phyloP scores from a whole-genome alignment of 2,113 vertebrate genomes.

The Lethenteron camtschaticum region DNA sequence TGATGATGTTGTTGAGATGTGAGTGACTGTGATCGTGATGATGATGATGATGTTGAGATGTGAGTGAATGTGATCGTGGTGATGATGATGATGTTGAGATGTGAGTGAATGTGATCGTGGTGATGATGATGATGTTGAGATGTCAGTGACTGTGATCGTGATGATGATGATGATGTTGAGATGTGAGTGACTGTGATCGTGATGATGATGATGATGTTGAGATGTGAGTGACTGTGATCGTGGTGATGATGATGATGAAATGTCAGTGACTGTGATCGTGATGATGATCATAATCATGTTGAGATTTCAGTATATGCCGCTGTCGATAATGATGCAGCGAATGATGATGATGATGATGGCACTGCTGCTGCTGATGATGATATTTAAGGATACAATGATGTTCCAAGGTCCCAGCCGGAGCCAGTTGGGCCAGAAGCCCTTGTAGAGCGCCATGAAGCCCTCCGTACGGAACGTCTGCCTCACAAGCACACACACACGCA shows the following conservation, averaged over 20 bases:
- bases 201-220: neutral
- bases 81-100: constrained; percentile 2
- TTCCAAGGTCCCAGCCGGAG: constrained; percentile 88
- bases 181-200: no score
- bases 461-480: constrained; percentile 71
- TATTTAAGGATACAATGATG: constrained; percentile 81
- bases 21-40: no score
- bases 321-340: fast-evolving
- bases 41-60: no score
- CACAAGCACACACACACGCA: no score
- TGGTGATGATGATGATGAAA: neutral
- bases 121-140: no score
- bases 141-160: neutral
- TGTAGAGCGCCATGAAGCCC: constrained; percentile 87
- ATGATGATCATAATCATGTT: neutral
- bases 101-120: no score
- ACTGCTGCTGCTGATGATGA: no score
- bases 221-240: no score
- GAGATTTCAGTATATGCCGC: fast-evolving
- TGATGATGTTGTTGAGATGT: no score
- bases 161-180: neutral
- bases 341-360: neutral
- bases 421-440: constrained; percentile 97
- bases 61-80: no score
- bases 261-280: constrained; percentile 3